Conservation (phyloP, 2,113 vertebrate genomes). For the Nannobrachium achirus region DNA sequence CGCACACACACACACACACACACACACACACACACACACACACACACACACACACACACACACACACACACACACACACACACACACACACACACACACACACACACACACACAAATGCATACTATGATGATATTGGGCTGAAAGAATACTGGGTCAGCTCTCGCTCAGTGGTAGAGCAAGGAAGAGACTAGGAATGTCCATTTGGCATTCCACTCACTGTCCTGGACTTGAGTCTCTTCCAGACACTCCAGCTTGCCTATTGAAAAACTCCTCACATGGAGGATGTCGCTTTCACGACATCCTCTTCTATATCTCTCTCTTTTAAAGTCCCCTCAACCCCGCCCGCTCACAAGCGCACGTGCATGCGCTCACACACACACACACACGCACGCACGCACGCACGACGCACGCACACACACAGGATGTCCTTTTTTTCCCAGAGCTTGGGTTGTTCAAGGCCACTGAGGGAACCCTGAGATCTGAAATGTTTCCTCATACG, state of each 20-base stretch:
- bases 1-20: constrained; percentile 33
- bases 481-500: not conserved
- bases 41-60: constrained; percentile 5
- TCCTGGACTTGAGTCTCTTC: constrained; percentile 52
- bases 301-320: constrained; percentile 32
- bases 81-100: not conserved
- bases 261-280: constrained; percentile 62
- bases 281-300: constrained; percentile 23
- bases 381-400: constrained; percentile 1
- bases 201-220: constrained; percentile 63
- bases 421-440: too few species aligned
- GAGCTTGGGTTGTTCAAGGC: too few species aligned
- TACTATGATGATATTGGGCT: constrained; percentile 42
- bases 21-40: constrained; percentile 15
- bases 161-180: constrained; percentile 35
- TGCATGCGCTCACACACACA: not conserved
- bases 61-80: not conserved
- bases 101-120: constrained; percentile 14
- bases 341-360: not conserved
- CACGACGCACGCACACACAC: constrained; percentile 7
- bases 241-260: constrained; percentile 55
- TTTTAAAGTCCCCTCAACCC: constrained; percentile 21
- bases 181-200: constrained; percentile 40
- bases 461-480: too few species aligned
- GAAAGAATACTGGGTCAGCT: constrained; percentile 50